Evolutionary conservation across 2,797 vertebrate genomes (phyloP).

Genomic region (Ambastaia sidthimunki): DNA sequence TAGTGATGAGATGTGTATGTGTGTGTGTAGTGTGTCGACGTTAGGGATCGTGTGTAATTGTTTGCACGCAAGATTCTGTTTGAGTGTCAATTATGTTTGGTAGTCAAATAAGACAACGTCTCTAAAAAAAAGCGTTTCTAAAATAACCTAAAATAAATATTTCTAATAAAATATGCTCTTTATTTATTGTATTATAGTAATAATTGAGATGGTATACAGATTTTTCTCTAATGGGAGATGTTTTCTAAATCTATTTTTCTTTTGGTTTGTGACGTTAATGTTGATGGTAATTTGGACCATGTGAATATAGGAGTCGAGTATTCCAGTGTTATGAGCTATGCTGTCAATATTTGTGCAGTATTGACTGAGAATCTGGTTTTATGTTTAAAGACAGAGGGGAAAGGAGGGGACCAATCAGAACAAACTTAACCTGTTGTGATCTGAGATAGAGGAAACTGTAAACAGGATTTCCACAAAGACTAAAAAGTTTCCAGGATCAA

Average conservation of each 20-base stretch:
- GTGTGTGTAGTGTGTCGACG: too few species aligned
- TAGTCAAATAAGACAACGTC: too few species aligned
- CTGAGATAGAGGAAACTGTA: constrained; percentile 55
- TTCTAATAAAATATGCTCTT: too few species aligned
- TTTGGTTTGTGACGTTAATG: not conserved
- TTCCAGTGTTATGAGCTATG: constrained; percentile 13
- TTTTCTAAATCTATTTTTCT: too few species aligned
- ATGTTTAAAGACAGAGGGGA: constrained; percentile 53
- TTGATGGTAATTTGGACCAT: not conserved
- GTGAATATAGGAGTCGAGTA: not conserved
- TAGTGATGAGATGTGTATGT: not conserved
- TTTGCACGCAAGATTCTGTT: too few species aligned
- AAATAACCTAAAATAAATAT: too few species aligned
- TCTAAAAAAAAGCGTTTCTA: too few species aligned
- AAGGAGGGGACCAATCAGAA: constrained; percentile 31
- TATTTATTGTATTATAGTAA: too few species aligned
- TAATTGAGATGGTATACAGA: too few species aligned
- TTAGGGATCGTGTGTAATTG: too few species aligned
- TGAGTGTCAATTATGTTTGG: too few species aligned
- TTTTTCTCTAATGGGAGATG: too few species aligned
- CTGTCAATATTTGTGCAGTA: constrained; percentile 70
- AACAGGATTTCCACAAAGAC: constrained; percentile 35
- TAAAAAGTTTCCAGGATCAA: constrained; percentile 20
- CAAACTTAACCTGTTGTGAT: constrained; percentile 60
- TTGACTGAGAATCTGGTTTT: constrained; percentile 51